Percentiles rank a stretch among this genome's conserved stretches.
Conservation (phyloP, 2,113 vertebrate species). For the Pterocles gutturalis region DNA sequence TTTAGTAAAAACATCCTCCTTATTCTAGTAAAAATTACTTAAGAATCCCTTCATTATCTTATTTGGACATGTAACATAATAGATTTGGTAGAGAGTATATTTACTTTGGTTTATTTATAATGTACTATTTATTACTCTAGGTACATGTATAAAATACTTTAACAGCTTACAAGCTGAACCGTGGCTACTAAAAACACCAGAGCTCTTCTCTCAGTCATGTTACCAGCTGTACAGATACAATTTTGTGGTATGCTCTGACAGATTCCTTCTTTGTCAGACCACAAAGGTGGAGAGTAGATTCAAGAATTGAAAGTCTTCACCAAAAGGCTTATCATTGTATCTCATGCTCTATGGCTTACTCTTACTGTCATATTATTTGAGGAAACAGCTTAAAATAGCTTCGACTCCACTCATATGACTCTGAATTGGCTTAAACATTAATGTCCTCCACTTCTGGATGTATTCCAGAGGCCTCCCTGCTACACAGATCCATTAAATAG, state of each 20-base stretch:
- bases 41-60: not conserved
- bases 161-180: not conserved
- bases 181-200: not conserved
- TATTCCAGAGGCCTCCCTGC: not conserved
- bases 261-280: not conserved
- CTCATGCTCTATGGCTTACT: not conserved
- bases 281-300: not conserved
- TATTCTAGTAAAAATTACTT: not conserved
- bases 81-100: not conserved
- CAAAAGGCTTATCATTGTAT: not conserved
- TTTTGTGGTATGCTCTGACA: not conserved
- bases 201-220: not conserved
- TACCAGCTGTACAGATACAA: not conserved
- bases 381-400: not conserved
- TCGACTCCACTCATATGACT: not conserved
- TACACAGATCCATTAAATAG: not conserved
- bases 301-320: not conserved
- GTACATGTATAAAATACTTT: not conserved
- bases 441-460: not conserved
- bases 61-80: not conserved
- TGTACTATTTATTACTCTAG: not conserved
- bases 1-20: not conserved
- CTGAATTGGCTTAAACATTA: not conserved
- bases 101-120: not conserved
- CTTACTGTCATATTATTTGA: not conserved